Evolutionary conservation across 2,113 vertebrate species (phyloP), one percentile per base, ranked within the genome.

Genomic region (Tylochromis polylepis): DNA sequence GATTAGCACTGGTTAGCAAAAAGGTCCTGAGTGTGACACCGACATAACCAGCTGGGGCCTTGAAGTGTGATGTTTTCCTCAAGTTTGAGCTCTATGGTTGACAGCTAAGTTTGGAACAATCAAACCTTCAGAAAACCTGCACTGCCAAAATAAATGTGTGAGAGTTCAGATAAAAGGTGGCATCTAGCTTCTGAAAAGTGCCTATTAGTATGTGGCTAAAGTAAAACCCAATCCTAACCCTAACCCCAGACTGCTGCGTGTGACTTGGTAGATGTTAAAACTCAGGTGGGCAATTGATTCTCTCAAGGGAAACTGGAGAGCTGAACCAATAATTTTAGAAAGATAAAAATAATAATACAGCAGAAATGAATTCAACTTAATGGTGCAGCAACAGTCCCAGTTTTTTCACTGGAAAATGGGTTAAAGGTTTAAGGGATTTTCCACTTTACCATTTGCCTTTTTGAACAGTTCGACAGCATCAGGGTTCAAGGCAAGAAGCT

Each of bases 401-500:
- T 46, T 72, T 46, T 43, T 46, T 22, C 38, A 24, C 22, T 72
- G 38, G 38, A 43, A 46, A 72, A 18, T 29, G 16, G 18, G 46
- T 77, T 53, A 31, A 51, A 20, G 18, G 70, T 20, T 57, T 41
- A 24, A 22, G 8, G 3, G 18, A 15, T 16, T 49, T 4, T 18
- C n/a, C 6, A 51, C 14, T 67, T 96, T 95, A 99, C 99, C 98
- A 4, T 99, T 99, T 8, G 98, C 99, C 91, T 99, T 99, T 96
- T 97, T 98, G 87, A 99, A 99, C 1, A 99, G 95, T 56, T 99
- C 99, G n/a, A 99, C 98, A 1, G 99, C 99, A 16, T 99, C 98
- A 0, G 99, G 99, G 94, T 99, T 99, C 95, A 99, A 95, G 0
- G 99, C 99, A 12, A 99, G 93, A 90, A 99, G 92, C 89, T 99